These are phyloP conservation scores for Amblyopsis hoosieri DNA, from an alignment of 2,797 vertebrate genomes.

Conservation along the genomic window DNA sequence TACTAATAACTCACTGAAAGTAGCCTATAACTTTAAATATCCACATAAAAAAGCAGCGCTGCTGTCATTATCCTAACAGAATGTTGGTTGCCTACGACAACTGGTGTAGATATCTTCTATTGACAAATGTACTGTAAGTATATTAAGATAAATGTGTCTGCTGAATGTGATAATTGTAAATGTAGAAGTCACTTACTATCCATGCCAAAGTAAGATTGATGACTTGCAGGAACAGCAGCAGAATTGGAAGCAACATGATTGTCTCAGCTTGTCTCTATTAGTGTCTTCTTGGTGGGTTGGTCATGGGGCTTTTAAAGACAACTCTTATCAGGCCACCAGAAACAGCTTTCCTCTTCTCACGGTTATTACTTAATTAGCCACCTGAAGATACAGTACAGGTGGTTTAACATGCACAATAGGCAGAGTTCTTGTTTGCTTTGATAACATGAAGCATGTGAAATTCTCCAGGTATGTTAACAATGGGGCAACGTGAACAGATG, in stretches of 20 bases:
- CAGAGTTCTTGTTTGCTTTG: conserved; percentile 37
- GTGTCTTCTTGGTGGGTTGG: conserved; percentile 11
- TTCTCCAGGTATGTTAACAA: not conserved
- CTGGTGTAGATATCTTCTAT: too few relatives aligned
- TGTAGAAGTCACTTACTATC: conserved; percentile 53
- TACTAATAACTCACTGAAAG: too few relatives aligned
- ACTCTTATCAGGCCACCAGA: conserved; percentile 36
- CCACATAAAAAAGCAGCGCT: too few relatives aligned
- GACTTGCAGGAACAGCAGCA: conserved; percentile 50
- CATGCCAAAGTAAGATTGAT: conserved; percentile 55
- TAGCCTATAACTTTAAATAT: too few relatives aligned
- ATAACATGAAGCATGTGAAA: not conserved
- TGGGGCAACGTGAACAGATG: conserved; percentile 13
- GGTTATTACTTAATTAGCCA: conserved; percentile 16
- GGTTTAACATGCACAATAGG: not conserved
- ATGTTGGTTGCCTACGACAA: too few relatives aligned
- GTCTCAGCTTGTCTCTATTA: conserved; percentile 24
- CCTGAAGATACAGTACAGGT: too few relatives aligned
- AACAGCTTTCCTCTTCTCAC: conserved; percentile 53
- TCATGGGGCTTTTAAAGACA: conserved; percentile 57
- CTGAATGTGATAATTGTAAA: too few relatives aligned
- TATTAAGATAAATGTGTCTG: too few relatives aligned
- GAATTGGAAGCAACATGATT: conserved; percentile 39
- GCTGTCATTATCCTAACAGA: too few relatives aligned
- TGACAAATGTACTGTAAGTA: too few relatives aligned